Conservation (phyloP, 2,888 invertebrate species). For the Ophion ellenae region DNA sequence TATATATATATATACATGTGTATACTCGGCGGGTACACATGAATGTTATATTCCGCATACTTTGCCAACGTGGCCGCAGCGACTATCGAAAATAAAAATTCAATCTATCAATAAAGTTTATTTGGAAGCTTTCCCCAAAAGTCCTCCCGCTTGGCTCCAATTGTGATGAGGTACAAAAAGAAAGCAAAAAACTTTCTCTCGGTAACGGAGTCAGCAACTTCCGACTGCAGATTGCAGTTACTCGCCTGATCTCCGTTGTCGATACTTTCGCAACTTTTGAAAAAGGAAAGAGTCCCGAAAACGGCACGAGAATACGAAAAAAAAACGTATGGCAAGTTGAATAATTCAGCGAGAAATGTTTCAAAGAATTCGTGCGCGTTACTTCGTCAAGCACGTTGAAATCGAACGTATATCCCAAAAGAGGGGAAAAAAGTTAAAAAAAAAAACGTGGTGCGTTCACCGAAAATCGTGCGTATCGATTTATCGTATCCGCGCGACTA, state of each 20-base stretch:
- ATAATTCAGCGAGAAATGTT: no score
- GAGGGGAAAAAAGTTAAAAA: no score
- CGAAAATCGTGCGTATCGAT: neutral
- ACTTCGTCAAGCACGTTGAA: no score
- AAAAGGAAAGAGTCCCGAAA: no score
- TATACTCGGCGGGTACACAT: neutral
- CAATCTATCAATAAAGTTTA: neutral
- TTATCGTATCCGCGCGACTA: neutral
- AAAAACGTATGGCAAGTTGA: no score
- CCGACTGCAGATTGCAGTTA: no score
- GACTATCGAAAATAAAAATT: neutral
- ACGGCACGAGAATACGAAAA: no score
- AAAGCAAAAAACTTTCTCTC: neutral
- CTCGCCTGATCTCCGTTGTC: no score
- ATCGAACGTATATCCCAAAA: no score
- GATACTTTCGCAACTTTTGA: no score
- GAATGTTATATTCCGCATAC: no score
- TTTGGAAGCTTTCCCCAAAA: neutral
- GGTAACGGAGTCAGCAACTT: neutral
- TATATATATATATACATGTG: neutral
- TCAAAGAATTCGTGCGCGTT: no score
- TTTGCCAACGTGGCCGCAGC: neutral
- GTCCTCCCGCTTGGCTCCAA: neutral
- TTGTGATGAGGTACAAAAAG: neutral
- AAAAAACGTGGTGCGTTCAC: neutral